Base-by-base conservation (phyloP, 2,797 vertebrate species). In the Poeciliopsis turneri region DNA sequence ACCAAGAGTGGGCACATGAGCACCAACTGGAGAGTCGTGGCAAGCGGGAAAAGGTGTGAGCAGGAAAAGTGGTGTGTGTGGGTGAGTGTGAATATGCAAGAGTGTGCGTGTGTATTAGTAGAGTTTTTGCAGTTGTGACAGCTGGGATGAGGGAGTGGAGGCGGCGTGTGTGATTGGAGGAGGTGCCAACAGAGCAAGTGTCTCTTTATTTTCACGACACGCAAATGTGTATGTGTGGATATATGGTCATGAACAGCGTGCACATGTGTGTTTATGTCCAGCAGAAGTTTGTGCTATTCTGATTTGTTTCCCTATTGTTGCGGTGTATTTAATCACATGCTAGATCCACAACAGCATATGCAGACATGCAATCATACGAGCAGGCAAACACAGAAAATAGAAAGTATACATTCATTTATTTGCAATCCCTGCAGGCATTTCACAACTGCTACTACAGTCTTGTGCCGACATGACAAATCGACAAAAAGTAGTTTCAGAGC, bases 41-140 rank as follows among this genome's bases (percentile, higher is more conserved):
- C 82, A 92, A 92, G 92, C 87, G 88, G 92, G 90, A 91, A 95
- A 93, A 94, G 93, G 93, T 94, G 93, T 92, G 92, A 95, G 93
- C 91, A 89, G 90, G 88, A 90, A 88, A 93, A 93, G 90, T 91
- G 89, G 88, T 92, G 92, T 89, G 90, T 92, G 93, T 92, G 92
- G 91, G 93, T 91, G 92, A 91, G 90, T 92, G 93, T 88, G 92
- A 92, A 91, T 91, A 84, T 88, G 90, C n/a, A 77, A 92, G 90
- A 88, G 89, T 88, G 90, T 85, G 92, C 69, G 84, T 84, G 92
- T 93, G 91, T 94, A 91, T 92, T 90, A 92, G 93, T 90, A 89
- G 91, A 92, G 91, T 89, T 92, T 94, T 89, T 95, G 94, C 94
- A 95, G 94, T 95, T 95, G 94, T 94, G 94, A 94, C 93, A 94